A percentile compares a stretch with the other conserved stretches of the same genome.
These are phyloP conservation scores for Nemapogon koenigi DNA, from an alignment of 2,888 invertebrate species.

Conservation along the genomic window DNA sequence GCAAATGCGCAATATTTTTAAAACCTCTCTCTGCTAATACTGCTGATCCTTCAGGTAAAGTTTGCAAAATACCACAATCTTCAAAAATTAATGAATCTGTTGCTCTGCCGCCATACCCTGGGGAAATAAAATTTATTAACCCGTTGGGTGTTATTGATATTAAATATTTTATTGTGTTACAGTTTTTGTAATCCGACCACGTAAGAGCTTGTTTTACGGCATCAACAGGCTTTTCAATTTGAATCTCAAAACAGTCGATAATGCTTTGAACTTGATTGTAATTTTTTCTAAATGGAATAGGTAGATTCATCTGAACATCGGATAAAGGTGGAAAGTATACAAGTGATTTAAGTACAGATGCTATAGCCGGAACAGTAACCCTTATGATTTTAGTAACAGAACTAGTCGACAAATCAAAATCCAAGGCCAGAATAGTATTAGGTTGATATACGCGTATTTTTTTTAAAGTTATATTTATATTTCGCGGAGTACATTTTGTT, in stretches of 20 bases:
- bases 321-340: slow-evolving; percentile 4
- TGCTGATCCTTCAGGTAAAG: slow-evolving; percentile 10
- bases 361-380: slow-evolving; percentile 10
- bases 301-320: slow-evolving; percentile 13
- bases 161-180: slow-evolving; percentile 12
- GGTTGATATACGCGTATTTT: background rate
- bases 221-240: slow-evolving; percentile 10
- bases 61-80: slow-evolving; percentile 10
- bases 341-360: slow-evolving; percentile 10
- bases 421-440: background rate
- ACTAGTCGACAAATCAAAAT: slow-evolving; percentile 8
- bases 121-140: slow-evolving; percentile 2
- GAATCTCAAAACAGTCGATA: slow-evolving; percentile 11
- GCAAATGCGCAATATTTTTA: slow-evolving; percentile 17
- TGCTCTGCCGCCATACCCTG: slow-evolving; percentile 9
- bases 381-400: slow-evolving; percentile 11
- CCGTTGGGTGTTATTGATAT: slow-evolving; percentile 10
- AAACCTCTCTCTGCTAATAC: slow-evolving; percentile 20
- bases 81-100: slow-evolving; percentile 8
- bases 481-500: background rate
- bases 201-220: slow-evolving; percentile 8
- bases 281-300: slow-evolving; percentile 14
- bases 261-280: slow-evolving; percentile 13
- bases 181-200: slow-evolving; percentile 11
- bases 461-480: background rate